Conservation (phyloP, 2,113 vertebrate genomes). For the Hippopotamus amphibius region DNA sequence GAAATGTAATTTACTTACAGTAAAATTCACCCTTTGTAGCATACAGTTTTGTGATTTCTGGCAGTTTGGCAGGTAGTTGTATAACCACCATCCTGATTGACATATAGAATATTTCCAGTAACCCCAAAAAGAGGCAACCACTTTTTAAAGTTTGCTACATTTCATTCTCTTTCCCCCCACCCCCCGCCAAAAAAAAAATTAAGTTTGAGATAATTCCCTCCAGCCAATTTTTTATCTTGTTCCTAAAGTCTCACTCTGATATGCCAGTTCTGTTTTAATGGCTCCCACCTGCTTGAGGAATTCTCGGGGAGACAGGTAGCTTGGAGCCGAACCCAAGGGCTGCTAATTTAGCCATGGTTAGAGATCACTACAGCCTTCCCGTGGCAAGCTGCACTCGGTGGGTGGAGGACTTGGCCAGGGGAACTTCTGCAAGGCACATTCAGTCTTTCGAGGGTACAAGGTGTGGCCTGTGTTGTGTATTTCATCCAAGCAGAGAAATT, state of each 20-base stretch:
- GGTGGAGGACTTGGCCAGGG: background rate
- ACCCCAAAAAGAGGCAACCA: background rate
- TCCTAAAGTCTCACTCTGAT: background rate
- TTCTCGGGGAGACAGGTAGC: background rate
- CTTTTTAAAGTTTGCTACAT: constrained; percentile 15
- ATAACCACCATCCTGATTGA: background rate
- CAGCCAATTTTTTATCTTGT: background rate
- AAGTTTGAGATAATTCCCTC: background rate
- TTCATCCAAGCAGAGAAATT: background rate
- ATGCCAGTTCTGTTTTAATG: background rate
- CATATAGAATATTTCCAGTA: background rate
- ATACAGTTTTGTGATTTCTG: background rate
- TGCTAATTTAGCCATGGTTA: background rate
- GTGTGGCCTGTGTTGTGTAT: background rate
- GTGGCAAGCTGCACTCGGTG: background rate
- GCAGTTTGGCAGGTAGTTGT: background rate
- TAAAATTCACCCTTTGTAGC: background rate
- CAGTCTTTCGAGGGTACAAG: background rate
- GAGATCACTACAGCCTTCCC: background rate
- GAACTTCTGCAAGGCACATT: background rate
- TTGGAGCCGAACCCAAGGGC: background rate
- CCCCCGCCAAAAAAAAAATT: background rate
- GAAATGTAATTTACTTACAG: background rate
- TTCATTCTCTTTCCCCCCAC: background rate
- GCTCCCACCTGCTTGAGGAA: background rate